Base-by-base conservation (phyloP, 2,888 invertebrate species). In the Acrobasis consociella region DNA sequence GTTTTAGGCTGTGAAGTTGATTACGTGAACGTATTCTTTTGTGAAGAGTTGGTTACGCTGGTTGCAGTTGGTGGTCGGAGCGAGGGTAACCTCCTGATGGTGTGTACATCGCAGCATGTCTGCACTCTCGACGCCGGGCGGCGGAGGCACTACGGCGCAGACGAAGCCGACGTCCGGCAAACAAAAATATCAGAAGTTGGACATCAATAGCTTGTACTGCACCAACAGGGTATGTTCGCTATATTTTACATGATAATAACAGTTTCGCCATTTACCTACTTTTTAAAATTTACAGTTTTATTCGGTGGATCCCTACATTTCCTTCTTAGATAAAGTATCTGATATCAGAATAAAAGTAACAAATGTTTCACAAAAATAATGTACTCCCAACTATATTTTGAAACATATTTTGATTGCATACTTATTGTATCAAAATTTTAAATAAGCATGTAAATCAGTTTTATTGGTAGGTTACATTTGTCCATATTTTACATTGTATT, bases 121-220 rank as follows among this genome's bases (percentile, higher is more conserved):
- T 96, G 96, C 97, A 96, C 95, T 96, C 96, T 96, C 97, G 94
- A 97, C 97, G 96, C 95, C 96, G 95, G 87, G 93, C 91, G 93
- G 93, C 91, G 93, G 93, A 87, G 91, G 91, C 75, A 91, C 87
- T 89, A 90, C 92, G 89, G 88, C 91, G 91, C 92, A 92, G 89
- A 89, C 86, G 89, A 93, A 92, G 91, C 91, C 92, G 86, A 90
- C 91, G 89, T 87, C 93, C 87, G 96, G 96, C 94, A 98, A 98
- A 95, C 96, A 96, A 93, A 99, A 98, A 95, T 99, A 95, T 95
- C 97, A 97, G 93, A 96, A 98, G 89, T 95, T 99, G 94, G 98
- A 99, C 95, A 98, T 99, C 95, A 99, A 99, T 96, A 98, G 95
- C 94, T 95, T 99, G 93, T 98, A 98, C 93, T 96, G 97, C 93